Percentiles rank a stretch among this genome's conserved stretches.
Conservation (phyloP, 2,888 invertebrate species). For the Nephrotoma flavescens region DNA sequence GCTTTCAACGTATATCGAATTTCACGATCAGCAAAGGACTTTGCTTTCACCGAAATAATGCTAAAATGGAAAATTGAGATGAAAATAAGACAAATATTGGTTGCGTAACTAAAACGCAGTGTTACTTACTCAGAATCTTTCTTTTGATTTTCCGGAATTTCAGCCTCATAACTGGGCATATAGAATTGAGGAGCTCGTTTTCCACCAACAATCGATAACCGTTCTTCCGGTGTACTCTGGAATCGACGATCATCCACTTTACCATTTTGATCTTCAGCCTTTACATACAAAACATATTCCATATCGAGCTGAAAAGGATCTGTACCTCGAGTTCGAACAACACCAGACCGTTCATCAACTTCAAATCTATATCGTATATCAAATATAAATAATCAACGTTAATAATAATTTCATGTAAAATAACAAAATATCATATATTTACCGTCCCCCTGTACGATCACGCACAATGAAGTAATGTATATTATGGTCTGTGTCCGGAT, state of each 20-base stretch:
- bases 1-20: constrained; percentile 92
- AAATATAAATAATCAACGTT: background rate
- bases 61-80: constrained; percentile 37
- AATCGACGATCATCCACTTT: constrained; percentile 78
- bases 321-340: constrained; percentile 78
- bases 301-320: constrained; percentile 89
- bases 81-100: background rate
- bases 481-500: constrained; percentile 92
- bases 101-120: background rate
- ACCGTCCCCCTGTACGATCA: constrained; percentile 61
- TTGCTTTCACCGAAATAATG: constrained; percentile 92
- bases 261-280: constrained; percentile 89
- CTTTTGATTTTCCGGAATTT: constrained; percentile 92
- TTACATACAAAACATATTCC: constrained; percentile 92
- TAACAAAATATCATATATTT: constrained; percentile 7
- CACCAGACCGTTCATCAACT: constrained; percentile 82
- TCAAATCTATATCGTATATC: constrained; percentile 41
- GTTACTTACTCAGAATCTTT: constrained; percentile 85
- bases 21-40: constrained; percentile 92
- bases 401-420: background rate
- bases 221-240: constrained; percentile 83
- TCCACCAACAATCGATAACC: constrained; percentile 90
- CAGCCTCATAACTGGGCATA: constrained; percentile 85
- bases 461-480: constrained; percentile 92
- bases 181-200: constrained; percentile 96